Conservation (phyloP, 2,113 vertebrate genomes). For the Nycticebus coucang region DNA sequence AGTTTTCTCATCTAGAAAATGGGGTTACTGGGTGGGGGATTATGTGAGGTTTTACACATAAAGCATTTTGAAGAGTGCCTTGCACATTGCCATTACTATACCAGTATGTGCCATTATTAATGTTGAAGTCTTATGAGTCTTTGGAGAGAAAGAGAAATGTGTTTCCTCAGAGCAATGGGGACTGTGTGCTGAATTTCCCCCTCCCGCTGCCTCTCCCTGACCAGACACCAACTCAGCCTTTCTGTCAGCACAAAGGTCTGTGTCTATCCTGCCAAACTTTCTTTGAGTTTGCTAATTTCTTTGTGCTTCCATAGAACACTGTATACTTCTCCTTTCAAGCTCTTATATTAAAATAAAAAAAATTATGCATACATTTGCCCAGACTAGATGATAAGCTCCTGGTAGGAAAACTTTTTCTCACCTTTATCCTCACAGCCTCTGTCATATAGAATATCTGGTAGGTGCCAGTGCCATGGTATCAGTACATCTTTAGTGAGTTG, state of each 20-base stretch:
- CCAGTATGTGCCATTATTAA: neutral
- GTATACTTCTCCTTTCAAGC: neutral
- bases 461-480: neutral
- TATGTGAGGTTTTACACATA: neutral
- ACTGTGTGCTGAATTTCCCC: neutral
- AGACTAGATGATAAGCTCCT: neutral
- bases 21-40: neutral
- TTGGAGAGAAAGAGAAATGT: neutral
- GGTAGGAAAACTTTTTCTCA: neutral
- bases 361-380: neutral
- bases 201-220: neutral
- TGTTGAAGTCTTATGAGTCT: neutral
- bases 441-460: neutral
- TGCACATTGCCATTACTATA: neutral
- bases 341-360: slow-evolving; percentile 16
- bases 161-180: neutral
- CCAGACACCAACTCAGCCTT: neutral
- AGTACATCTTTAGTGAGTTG: slow-evolving; percentile 27
- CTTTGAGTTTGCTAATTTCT: neutral
- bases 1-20: neutral
- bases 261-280: neutral
- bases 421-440: neutral
- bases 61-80: neutral
- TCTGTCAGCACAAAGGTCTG: neutral
- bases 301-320: neutral